Conservation (phyloP, 1,140 invertebrate species). For the Aphelenchoides fujianensis region DNA sequence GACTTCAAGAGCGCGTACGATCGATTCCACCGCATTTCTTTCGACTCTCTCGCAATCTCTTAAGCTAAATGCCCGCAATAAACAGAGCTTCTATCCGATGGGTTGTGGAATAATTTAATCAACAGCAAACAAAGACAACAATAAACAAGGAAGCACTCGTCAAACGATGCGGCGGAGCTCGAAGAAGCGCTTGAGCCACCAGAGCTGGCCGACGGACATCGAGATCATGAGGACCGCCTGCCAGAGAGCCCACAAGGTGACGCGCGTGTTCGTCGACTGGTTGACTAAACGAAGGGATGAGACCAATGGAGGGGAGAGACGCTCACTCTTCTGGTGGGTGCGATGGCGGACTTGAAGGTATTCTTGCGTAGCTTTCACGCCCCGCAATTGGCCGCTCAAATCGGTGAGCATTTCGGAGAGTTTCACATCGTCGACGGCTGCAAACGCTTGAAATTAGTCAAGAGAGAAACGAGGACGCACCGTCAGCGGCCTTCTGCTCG, state of each 20-base stretch:
- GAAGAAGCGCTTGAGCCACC: constrained; percentile 97
- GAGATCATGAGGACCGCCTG: constrained; percentile 80
- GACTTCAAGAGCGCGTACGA: neutral
- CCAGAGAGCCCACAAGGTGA: constrained; percentile 96
- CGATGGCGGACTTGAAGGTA: constrained; percentile 97
- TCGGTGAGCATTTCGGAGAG: constrained; percentile 95
- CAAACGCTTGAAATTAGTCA: constrained; percentile 57
- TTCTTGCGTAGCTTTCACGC: constrained; percentile 97
- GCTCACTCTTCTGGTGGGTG: constrained; percentile 80
- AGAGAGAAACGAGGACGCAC: neutral
- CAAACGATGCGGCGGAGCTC: constrained; percentile 95
- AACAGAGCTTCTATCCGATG: neutral
- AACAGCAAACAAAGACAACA: neutral
- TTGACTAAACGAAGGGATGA: constrained; percentile 70
- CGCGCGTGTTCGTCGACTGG: constrained; percentile 94
- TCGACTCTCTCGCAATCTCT: too few species aligned
- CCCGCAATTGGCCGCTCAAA: constrained; percentile 78
- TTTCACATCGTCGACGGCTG: constrained; percentile 66
- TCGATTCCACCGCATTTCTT: too few species aligned
- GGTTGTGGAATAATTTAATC: neutral
- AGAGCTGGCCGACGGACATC: constrained; percentile 69
- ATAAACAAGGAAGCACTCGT: constrained; percentile 16
- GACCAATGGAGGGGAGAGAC: neutral
- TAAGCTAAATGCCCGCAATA: neutral
- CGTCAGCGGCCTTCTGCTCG: constrained; percentile 88